Conservation (phyloP, 92 coral and sea anemone species). For the Umimayanthus chanpuru region DNA sequence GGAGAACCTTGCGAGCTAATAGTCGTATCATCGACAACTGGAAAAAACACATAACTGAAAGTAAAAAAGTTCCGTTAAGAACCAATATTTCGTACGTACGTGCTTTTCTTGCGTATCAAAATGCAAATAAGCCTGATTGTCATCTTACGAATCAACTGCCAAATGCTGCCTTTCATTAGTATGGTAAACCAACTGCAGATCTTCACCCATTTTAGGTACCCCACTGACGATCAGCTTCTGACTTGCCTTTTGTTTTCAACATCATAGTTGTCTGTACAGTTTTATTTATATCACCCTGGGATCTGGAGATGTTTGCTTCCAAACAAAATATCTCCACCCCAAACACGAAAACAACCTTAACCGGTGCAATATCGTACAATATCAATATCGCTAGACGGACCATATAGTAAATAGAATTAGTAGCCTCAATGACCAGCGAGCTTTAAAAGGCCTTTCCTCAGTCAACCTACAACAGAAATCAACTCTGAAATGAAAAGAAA, state of each 20-base stretch:
- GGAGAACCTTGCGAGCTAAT: background rate
- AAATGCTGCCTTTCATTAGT: background rate
- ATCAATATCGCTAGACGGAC: conserved; percentile 17
- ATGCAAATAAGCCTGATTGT: conserved; percentile 21
- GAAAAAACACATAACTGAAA: background rate
- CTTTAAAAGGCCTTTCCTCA: background rate
- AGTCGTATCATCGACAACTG: background rate
- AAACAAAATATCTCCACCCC: conserved; percentile 40
- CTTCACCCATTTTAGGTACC: too few relatives aligned
- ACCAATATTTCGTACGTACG: background rate
- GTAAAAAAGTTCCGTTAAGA: background rate
- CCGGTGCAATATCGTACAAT: conserved; percentile 39
- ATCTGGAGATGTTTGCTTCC: background rate
- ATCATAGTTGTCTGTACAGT: too few relatives aligned
- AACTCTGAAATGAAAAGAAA: background rate
- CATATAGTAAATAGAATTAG: background rate
- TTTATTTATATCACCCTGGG: background rate
- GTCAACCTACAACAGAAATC: background rate
- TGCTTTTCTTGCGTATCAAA: background rate
- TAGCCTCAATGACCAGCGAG: background rate
- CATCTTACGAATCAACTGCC: background rate
- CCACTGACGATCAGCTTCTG: too few relatives aligned
- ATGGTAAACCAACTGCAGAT: background rate
- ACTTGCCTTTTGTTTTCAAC: too few relatives aligned
- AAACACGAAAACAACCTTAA: background rate